Base-by-base conservation (phyloP, 2,888 invertebrate species). In the Lottia gigantea region DNA sequence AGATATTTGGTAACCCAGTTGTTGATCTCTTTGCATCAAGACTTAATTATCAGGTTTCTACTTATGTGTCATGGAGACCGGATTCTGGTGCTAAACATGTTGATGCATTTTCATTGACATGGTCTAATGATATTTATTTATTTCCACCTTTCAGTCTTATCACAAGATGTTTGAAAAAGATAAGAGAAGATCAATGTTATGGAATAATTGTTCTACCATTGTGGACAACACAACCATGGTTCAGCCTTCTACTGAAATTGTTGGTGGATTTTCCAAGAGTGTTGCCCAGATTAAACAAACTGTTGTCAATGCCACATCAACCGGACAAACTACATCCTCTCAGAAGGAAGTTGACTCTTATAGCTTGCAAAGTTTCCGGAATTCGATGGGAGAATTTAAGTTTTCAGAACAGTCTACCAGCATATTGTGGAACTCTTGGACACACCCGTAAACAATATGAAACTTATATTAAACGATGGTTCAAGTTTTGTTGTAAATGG, bases 401-500 rank as follows among this genome's bases (percentile, higher is more conserved):
- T n/a, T 55, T 55, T 55, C 55, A 55, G 19, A 55, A 23, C 55
- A 55, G n/a, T n/a, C 55, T 55, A 55, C 55, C n/a, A 55, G 19
- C 55, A 55, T 55, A n/a, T 23, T 55, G 19, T 55, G 55, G 55
- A 55, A 55, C 14, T 55, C 55, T 19, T 55, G 55, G 55, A 55
- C n/a, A 55, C n/a, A 55, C 55, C 6, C 55, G n/a, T 55, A 55
- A 55, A 55, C 55, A 55, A 55, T 55, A 55, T 55, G 19, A 55
- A n/a, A 55, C 55, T 19, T 55, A 55, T 55, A 16, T 49, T 55
- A 55, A 55, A 55, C n/a, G 55, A 55, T 55, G 55, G 55, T 19
- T n/a, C 55, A 55, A n/a, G 55, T 55, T 55, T 55, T 55, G n/a
- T 55, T 11, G 23, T 55, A 55, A 55, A 55, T 55, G 55, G 55